phyloP scores from a whole-genome alignment of 2,113 vertebrate species.

The Nibea albiflora region DNA sequence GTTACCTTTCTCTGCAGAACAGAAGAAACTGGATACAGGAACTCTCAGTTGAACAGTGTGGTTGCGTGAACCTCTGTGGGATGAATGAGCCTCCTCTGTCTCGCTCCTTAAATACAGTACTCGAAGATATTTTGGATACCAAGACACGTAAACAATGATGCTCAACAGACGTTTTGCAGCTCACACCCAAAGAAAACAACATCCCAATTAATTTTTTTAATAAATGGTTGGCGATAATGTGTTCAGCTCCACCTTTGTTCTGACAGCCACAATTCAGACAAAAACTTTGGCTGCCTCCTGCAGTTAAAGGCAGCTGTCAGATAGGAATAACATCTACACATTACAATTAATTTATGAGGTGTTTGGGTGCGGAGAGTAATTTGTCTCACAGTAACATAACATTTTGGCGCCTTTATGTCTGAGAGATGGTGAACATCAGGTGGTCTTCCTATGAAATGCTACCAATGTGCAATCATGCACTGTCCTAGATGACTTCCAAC shows the following conservation, averaged over 20 bases:
- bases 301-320: slow-evolving; percentile 55
- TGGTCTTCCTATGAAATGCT: not conserved
- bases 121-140: not conserved
- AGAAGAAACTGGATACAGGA: not conserved
- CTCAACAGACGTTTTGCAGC: not conserved
- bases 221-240: too few relatives aligned
- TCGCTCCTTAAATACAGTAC: slow-evolving; percentile 8
- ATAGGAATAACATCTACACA: slow-evolving; percentile 10
- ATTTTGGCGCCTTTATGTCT: not conserved
- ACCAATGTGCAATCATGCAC: not conserved
- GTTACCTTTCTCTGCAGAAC: not conserved
- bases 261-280: slow-evolving; percentile 40
- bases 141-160: not conserved
- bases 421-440: slow-evolving; percentile 9
- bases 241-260: too few relatives aligned
- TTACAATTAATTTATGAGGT: slow-evolving; percentile 30
- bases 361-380: not conserved
- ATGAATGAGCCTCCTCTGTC: not conserved
- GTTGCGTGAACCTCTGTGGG: too few relatives aligned
- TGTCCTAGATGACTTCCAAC: not conserved
- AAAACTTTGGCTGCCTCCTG: slow-evolving; percentile 37
- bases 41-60: not conserved
- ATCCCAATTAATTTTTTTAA: too few relatives aligned
- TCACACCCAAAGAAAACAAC: slow-evolving; percentile 12
- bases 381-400: not conserved